Percentiles rank a stretch among this genome's conserved stretches.
Conservation (phyloP, 2,113 vertebrate genomes). For the Nicator chloris region DNA sequence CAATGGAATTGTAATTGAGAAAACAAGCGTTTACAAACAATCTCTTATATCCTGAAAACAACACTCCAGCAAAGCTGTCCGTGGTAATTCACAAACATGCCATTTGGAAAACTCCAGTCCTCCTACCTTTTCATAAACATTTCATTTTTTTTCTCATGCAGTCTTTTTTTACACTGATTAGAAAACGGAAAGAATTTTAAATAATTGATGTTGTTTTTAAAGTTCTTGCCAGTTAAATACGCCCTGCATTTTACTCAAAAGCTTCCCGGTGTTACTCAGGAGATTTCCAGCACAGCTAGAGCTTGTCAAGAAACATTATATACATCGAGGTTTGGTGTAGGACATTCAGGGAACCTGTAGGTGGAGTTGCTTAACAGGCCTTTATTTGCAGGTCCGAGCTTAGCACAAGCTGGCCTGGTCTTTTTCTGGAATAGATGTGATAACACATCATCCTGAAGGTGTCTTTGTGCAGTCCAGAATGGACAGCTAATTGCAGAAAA, state of each 20-base stretch:
- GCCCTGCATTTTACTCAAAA: neutral
- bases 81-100: neutral
- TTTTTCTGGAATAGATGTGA: neutral
- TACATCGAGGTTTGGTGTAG: neutral
- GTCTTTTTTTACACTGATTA: neutral
- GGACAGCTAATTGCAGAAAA: neutral
- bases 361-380: neutral
- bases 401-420: neutral
- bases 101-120: neutral
- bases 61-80: neutral
- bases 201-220: neutral
- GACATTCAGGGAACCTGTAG: neutral
- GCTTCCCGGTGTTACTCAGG: neutral
- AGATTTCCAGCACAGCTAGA: neutral
- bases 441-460: neutral
- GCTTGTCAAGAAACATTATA: neutral
- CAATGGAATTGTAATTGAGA: constrained; percentile 59
- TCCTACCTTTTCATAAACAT: neutral
- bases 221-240: neutral
- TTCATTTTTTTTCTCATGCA: neutral
- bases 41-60: constrained; percentile 25
- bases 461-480: neutral
- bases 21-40: constrained; percentile 46
- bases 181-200: neutral
- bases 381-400: neutral